These are phyloP conservation scores for Loxodonta africana DNA, from an alignment of 2,113 vertebrate genomes.

Conservation along the genomic window DNA sequence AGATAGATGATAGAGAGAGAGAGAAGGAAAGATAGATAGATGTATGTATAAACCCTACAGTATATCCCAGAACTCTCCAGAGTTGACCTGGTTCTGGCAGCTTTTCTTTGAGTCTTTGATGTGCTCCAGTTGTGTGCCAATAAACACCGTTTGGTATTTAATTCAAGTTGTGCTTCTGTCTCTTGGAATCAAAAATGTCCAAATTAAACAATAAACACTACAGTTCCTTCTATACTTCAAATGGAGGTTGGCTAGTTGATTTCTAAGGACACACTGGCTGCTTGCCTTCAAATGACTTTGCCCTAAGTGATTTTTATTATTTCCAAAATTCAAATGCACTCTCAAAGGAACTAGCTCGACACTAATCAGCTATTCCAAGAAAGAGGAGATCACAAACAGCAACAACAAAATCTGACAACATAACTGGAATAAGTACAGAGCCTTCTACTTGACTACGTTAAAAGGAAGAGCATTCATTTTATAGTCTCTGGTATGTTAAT, in stretches of 20 bases:
- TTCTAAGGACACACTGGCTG: not conserved
- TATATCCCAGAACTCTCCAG: not conserved
- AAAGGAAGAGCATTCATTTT: conserved; percentile 5
- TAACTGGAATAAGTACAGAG: not conserved
- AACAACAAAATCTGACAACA: not conserved
- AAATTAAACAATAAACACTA: not conserved
- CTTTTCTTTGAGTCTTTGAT: not conserved
- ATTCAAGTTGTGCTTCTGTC: not conserved
- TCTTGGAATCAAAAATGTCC: not conserved
- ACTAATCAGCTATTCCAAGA: not conserved
- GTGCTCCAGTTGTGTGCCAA: not conserved
- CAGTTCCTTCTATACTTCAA: not conserved
- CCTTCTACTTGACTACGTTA: not conserved
- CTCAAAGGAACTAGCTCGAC: not conserved
- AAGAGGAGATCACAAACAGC: not conserved
- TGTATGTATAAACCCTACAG: not conserved
- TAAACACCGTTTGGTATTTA: not conserved
- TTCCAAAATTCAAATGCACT: conserved; percentile 11
- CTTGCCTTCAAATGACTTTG: not conserved
- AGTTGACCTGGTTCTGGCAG: not conserved
- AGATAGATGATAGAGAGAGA: not conserved
- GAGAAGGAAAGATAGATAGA: no score
- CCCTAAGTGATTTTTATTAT: not conserved
- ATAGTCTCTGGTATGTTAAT: conserved; percentile 8
- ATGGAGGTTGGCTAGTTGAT: not conserved